Evolutionary conservation across 2,113 vertebrate species (phyloP), one percentile per base, ranked within the genome.

Genomic region (Halcyon malimbica): DNA sequence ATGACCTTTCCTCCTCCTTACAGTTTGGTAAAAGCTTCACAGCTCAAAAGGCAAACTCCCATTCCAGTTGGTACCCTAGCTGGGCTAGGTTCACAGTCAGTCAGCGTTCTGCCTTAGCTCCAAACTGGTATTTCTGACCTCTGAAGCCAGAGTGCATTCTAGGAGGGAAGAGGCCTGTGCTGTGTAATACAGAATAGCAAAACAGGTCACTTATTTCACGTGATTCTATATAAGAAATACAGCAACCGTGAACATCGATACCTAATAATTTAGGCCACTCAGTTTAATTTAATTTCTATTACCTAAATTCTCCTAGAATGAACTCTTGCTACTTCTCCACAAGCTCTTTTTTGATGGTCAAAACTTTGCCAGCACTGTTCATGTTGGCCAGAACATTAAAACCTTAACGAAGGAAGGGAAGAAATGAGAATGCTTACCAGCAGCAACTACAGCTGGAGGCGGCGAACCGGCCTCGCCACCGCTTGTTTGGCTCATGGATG

Each of bases 401-500:
- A 81, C 90, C 67, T 78, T 33, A 75, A 54, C 57, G 94, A 89
- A 87, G 80, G 25, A 83, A 59, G 35, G 35, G 94, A 96, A 67
- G 87, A 94, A 97, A 97, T 87, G 80, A 82, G 94, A 97, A 97
- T 95, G 97, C 98, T 98, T 99, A 99, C 99, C 99, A 98, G 99
- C 98, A 98, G 99, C 98, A 90, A 99, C 97, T 93, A 99, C 98
- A 96, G 98, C 98, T 93, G 99, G 98, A 97, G 99, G 98, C 94
- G 99, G 98, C 97, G 99, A 98, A 76, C 98, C 98, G 56, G 99
- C 99, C 98, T 99, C 99, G 87, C 99, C 99, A 82, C 99, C 99
- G 7, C 99, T 99, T 95, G 98, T 99, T 98, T 99, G 99, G 98
- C 99, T 99, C 99, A 99, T 99, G 97, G 98, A 98, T 97, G 98